phyloP scores from a whole-genome alignment of 2,113 vertebrate genomes.

The Symphodus melops region DNA sequence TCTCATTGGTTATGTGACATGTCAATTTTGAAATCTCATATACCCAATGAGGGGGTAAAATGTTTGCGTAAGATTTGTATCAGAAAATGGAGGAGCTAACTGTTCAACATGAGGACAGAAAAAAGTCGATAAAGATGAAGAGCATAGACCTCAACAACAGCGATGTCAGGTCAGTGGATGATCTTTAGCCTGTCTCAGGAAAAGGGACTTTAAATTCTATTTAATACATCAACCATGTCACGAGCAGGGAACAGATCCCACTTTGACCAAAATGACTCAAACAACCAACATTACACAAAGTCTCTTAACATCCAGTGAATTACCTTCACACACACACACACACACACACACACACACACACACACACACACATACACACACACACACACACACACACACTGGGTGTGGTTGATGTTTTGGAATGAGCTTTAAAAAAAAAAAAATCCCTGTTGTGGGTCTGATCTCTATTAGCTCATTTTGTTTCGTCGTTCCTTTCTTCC shows the following conservation, averaged over 20 bases:
- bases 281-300: slow-evolving; percentile 20
- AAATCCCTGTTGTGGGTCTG: slow-evolving; percentile 48
- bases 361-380: slow-evolving; percentile 9
- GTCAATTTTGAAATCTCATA: too few species aligned
- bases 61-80: too few species aligned
- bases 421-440: slow-evolving; percentile 21
- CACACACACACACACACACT: slow-evolving; percentile 12
- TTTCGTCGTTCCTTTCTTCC: slow-evolving; percentile 66
- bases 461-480: slow-evolving; percentile 65
- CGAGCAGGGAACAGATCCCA: not conserved
- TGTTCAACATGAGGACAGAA: too few species aligned
- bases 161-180: not conserved
- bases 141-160: not conserved
- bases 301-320: not conserved
- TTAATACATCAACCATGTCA: not conserved
- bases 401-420: slow-evolving; percentile 57
- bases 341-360: slow-evolving; percentile 4
- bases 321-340: not conserved
- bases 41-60: too few species aligned
- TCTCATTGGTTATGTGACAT: too few species aligned
- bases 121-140: too few species aligned
- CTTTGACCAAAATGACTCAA: not conserved
- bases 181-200: too few species aligned
- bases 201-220: not conserved
- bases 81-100: too few species aligned